Evolutionary conservation across 2,888 invertebrate genomes (phyloP).

Genomic region (Bombyx huttoni): DNA sequence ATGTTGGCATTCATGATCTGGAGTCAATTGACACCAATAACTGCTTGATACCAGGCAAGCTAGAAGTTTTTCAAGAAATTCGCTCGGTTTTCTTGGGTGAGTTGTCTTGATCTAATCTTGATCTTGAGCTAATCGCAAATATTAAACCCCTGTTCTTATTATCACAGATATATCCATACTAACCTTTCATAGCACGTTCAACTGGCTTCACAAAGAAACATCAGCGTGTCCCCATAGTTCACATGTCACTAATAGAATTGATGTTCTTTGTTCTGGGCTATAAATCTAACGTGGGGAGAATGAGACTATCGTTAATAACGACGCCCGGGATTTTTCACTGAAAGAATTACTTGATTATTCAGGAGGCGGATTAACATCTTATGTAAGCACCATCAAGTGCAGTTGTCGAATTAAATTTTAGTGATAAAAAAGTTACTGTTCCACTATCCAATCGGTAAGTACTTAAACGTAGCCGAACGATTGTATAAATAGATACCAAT

Average conservation of each 20-base stretch:
- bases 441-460: no score
- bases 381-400: neutral
- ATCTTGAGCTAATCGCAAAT: neutral
- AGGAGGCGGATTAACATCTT: neutral
- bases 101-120: no score
- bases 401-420: no score
- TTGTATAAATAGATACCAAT: no score
- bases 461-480: no score
- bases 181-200: slow-evolving; percentile 13
- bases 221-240: slow-evolving; percentile 41
- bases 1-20: no score
- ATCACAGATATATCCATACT: slow-evolving; percentile 6
- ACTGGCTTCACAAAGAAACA: slow-evolving; percentile 23
- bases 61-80: no score
- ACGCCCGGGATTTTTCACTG: slow-evolving; percentile 38
- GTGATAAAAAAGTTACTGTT: no score
- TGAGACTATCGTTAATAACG: slow-evolving; percentile 43
- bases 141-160: neutral
- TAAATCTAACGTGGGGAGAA: slow-evolving; percentile 54
- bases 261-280: slow-evolving; percentile 60
- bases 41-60: no score
- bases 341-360: slow-evolving; percentile 14
- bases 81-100: no score
- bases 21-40: no score
- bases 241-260: slow-evolving; percentile 54